Evolutionary conservation across 2,797 vertebrate species (phyloP), one percentile per base, ranked within the genome.

Genomic region (Myotis myotis): DNA sequence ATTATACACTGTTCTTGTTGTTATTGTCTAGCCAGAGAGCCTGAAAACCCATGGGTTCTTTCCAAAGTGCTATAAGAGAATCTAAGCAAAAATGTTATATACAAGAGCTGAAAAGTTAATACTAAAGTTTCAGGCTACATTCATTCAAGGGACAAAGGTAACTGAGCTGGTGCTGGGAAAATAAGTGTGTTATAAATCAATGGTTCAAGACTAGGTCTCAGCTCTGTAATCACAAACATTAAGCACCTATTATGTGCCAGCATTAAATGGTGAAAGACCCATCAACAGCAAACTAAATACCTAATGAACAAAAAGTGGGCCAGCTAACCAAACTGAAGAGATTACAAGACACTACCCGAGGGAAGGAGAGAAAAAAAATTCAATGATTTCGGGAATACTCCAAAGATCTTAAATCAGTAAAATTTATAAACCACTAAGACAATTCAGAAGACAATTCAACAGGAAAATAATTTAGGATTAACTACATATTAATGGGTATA

Each of bases 91-190:
- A 82, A 70, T 76, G 33, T 80, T 44, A 74, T 15, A 71, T 17
- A 81, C 22, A 79, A 76, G 12, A 84, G 70, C 71, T 92, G 53
- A 95, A 94, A 91, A 82, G 33, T 72, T 44, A 89, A 90, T 51
- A 79, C 30, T 79, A 7, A 91, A 86, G 30, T 51, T 44, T 95
- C 81, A 60, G 5, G 19, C 80, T 94, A 93, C 15, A 44, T 79
- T 53, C 57, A 70, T 76, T 84, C 19, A 85, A 92, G 36, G 22
- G 22, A 76, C 78, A 95, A 30, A 87, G 60, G 47, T 66, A 83
- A 64, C 11, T 47, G 2, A 78, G 13, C 55, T 85, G 36, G 25
- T 75, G 51, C 75, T 75, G 19, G 28, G 30, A 41, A 92, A 47
- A 94, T 13, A 60, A 38, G 10, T 49, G 80, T 30, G 7, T 49